Evolutionary conservation across 2,797 vertebrate species (phyloP), one percentile per base, ranked within the genome.

Genomic region (Girardinus metallicus): DNA sequence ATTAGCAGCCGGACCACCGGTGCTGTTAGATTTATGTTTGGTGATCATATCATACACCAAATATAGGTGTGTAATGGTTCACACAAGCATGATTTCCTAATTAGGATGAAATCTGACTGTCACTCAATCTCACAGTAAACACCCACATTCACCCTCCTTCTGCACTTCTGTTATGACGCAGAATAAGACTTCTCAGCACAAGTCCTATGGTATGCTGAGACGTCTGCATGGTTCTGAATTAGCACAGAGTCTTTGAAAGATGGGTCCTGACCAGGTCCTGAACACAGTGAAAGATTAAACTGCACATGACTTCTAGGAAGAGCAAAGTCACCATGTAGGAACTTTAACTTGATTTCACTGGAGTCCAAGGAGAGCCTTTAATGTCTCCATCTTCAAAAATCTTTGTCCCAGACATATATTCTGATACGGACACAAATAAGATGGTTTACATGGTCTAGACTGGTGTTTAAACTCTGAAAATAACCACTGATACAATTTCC

Each of bases 211-310:
- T 77, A 93, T 90, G 81, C 13, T 1, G 53, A 43, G 76, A 77
- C 57, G 81, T 92, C 92, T 92, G 81, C 77, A 88, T 57, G 21
- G 81, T 60, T 91, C 91, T 53, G 71, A 95, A 91, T 94, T 94
- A 95, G 94, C 90, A 64, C 81, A 11, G 31, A 36, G 81, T 84
- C 89, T 86, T 85, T 77, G 86, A 85, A 77, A 79, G 86, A 83
- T 77, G 57, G 82, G 79, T 53, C 23, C 80, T 75, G 89, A 87
- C 74, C 74, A 16, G 75, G 84, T 81, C 49, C 81, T 39, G 0
- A 74, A 86, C 83, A 86, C 64, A 82, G 86, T 93, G 93, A 91
- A 95, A 95, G 93, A 94, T 90, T 93, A 90, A 93, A 96, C 86
- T 39, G 46, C 80, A 92, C 76, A 86, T 89, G 8, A 7, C 46